phyloP scores from a whole-genome alignment of 1,140 invertebrate genomes.

The Geopemphigus sp. region DNA sequence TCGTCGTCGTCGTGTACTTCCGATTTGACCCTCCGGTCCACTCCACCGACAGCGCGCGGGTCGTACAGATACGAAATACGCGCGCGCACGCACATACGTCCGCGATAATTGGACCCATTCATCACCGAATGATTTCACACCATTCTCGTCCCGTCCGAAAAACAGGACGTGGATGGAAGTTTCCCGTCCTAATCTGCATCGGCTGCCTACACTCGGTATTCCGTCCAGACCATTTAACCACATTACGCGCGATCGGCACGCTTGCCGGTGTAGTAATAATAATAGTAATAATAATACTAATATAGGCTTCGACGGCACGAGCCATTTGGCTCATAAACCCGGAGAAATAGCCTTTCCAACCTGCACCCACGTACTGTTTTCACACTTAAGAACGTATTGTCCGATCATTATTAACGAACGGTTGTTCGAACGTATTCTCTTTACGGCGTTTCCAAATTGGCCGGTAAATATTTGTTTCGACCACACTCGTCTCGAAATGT shows the following conservation, averaged over 20 bases:
- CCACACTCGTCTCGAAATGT: too few relatives aligned
- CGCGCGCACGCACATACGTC: neutral
- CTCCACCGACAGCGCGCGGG: too few relatives aligned
- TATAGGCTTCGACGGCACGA: too few relatives aligned
- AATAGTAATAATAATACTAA: too few relatives aligned
- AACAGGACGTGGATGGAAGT: neutral
- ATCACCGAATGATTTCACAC: slow-evolving; percentile 11
- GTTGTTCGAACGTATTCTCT: neutral
- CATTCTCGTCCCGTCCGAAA: neutral
- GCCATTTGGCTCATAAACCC: too few relatives aligned
- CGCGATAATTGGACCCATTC: slow-evolving; percentile 16
- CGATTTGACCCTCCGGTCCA: too few relatives aligned
- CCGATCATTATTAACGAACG: neutral
- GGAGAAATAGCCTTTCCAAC: neutral
- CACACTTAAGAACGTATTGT: neutral
- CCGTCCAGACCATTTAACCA: slow-evolving; percentile 4
- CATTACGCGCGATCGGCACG: neutral
- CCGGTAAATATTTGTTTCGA: too few relatives aligned
- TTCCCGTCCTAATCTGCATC: slow-evolving; percentile 19
- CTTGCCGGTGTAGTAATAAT: neutral
- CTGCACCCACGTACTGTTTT: too few relatives aligned
- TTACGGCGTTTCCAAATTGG: too few relatives aligned
- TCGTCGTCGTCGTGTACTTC: neutral
- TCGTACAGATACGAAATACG: too few relatives aligned
- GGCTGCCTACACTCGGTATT: neutral